Conservation (phyloP, 2,888 invertebrate species). For the Drosophila affinis region DNA sequence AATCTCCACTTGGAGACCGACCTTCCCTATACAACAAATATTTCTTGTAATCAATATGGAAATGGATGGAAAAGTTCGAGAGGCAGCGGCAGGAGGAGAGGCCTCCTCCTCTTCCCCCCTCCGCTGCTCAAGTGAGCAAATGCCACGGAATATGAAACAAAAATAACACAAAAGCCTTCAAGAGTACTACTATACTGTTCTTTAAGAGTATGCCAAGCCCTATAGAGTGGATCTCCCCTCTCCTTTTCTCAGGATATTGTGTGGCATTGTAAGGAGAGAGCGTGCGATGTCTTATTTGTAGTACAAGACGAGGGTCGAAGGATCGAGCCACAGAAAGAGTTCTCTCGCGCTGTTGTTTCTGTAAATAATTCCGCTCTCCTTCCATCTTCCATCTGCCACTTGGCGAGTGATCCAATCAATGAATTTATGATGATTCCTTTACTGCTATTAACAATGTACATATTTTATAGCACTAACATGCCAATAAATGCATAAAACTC, state of each 20-base stretch:
- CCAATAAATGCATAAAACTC: conserved; percentile 25
- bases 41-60: conserved; percentile 68
- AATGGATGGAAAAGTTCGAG: conserved; percentile 10
- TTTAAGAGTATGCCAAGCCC: conserved; percentile 24
- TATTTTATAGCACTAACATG: conserved; percentile 35
- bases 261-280: conserved; percentile 59
- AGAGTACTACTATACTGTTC: conserved; percentile 9
- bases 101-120: conserved; percentile 22
- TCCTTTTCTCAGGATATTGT: conserved; percentile 37
- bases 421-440: conserved; percentile 31
- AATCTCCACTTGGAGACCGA: conserved; percentile 49
- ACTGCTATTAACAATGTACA: background rate
- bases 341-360: conserved; percentile 51
- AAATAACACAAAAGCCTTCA: conserved; percentile 66
- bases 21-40: conserved; percentile 20
- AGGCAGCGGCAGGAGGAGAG: conserved; percentile 21
- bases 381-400: background rate
- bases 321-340: conserved; percentile 2
- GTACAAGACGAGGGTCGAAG: conserved; percentile 47
- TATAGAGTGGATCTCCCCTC: conserved; percentile 12
- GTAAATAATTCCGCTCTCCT: background rate
- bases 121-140: conserved; percentile 66
- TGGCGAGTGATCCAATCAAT: conserved; percentile 55
- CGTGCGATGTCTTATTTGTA: conserved; percentile 65
- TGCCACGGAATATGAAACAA: conserved; percentile 69